Base-by-base conservation (phyloP, 2,797 vertebrate genomes). In the Sebastes hubbsi region DNA sequence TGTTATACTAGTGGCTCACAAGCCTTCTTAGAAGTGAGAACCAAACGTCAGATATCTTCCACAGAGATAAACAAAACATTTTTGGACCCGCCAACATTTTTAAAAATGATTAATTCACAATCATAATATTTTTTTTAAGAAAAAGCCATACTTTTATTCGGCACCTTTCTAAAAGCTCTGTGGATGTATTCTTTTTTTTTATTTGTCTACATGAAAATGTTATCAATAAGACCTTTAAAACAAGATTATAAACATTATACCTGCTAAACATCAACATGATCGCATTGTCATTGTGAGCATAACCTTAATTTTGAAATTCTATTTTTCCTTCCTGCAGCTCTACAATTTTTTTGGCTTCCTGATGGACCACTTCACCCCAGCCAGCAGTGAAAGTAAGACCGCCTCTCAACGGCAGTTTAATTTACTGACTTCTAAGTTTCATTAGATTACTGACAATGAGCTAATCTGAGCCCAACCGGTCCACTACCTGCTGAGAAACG, bases 291-390 rank as follows among this genome's bases (percentile, higher is more conserved):
- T 49, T 46, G 42, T 46, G 42, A 46, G 42, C 42, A 18, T 18
- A 49, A 11, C 3, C 8, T 1, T 14, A 7, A 18, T 16, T 54
- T 54, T 16, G 1, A 13, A 49, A 46, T 32, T 64, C 3, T 18
- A 25, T n/a, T 42, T 22, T 29, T 22, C n/a, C 59, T 36, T 68
- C 36, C 14, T 83, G 74, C 86, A 99, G 98, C 97, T 99, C 78
- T 97, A 98, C 78, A 96, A 96, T 70, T 99, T 98, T 87, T 99
- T 99, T 91, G 96, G 94, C 82, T 98, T 96, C 90, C 94, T 99
- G 32, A 95, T 98, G 95, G 97, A 97, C 58, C 96, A 97, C 89
- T 97, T 98, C 92, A 97, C 95, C 0, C 96, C 97, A 67, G 93
- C 94, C 79, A 96, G 94, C 93, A 95, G 87, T 42, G 96, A 98